Percentiles rank a stretch among this genome's conserved stretches.
These are phyloP conservation scores for Hoplostethus mediterraneus DNA, from an alignment of 2,797 vertebrate species.

Conservation along the genomic window DNA sequence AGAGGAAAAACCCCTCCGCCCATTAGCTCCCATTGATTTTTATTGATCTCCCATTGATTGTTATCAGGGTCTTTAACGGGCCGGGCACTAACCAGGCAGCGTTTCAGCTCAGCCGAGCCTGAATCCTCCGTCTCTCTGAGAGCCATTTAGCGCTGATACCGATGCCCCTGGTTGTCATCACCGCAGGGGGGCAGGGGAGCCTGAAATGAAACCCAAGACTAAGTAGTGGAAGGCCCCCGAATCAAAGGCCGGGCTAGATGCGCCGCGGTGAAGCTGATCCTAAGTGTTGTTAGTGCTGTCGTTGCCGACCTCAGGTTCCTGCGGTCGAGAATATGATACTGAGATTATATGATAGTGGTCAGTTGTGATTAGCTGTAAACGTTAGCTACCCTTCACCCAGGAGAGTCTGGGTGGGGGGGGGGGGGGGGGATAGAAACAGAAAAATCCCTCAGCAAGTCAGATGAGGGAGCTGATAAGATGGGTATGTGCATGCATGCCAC, in stretches of 20 bases:
- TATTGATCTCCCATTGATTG: slow-evolving; percentile 67
- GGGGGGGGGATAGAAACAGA: slow-evolving; percentile 4
- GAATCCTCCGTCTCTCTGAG: slow-evolving; percentile 31
- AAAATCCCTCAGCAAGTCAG: slow-evolving; percentile 25
- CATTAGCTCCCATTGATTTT: slow-evolving; percentile 58
- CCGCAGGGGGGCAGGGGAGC: slow-evolving; percentile 9
- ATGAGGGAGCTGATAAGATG: slow-evolving; percentile 11
- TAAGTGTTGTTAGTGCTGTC: slow-evolving; percentile 37
- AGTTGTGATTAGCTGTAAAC: slow-evolving; percentile 26
- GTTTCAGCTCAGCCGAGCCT: slow-evolving; percentile 54
- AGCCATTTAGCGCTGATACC: slow-evolving; percentile 29
- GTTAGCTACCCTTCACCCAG: slow-evolving; percentile 14
- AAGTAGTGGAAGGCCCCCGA: slow-evolving; percentile 21
- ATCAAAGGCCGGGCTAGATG: slow-evolving; percentile 57
- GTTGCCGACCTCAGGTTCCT: slow-evolving; percentile 46
- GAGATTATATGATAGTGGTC: slow-evolving; percentile 31
- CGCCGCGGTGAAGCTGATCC: slow-evolving; percentile 42
- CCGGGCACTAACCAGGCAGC: slow-evolving; percentile 34
- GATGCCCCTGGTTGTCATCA: slow-evolving; percentile 33
- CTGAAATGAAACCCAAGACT: slow-evolving; percentile 48
- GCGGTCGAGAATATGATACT: slow-evolving; percentile 39
- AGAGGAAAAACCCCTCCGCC: slow-evolving; percentile 28
- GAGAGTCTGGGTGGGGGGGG: not conserved
- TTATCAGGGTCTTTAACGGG: slow-evolving; percentile 49
- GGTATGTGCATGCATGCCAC: not conserved